phyloP scores from a whole-genome alignment of 2,888 invertebrate species.

The Hirtodrosophila confusa region DNA sequence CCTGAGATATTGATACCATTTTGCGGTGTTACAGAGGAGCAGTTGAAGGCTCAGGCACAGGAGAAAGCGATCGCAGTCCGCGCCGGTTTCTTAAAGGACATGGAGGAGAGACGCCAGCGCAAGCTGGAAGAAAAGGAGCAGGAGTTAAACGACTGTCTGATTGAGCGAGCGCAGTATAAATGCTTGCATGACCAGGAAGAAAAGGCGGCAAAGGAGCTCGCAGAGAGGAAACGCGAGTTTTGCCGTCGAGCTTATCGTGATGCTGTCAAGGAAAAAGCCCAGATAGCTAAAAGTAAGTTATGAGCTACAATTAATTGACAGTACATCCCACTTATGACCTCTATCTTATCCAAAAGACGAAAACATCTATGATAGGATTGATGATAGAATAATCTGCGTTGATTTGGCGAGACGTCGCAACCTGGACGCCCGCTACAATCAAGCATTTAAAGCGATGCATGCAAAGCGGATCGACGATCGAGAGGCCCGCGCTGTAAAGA shows the following conservation, averaged over 20 bases:
- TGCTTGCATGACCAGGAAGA: constrained; percentile 50
- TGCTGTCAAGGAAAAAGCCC: constrained; percentile 40
- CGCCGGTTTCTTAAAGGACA: constrained; percentile 45
- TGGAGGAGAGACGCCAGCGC: constrained; percentile 29
- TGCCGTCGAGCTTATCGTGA: constrained; percentile 39
- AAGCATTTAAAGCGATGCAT: constrained; percentile 16
- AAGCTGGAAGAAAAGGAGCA: constrained; percentile 28
- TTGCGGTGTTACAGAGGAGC: constrained; percentile 39
- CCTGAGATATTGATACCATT: constrained; percentile 48
- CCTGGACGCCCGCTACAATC: constrained; percentile 35
- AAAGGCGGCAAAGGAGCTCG: constrained; percentile 24
- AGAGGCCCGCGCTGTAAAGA: constrained; percentile 8
- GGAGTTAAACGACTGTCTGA: constrained; percentile 29
- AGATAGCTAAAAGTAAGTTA: constrained; percentile 42
- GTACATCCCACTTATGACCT: neutral
- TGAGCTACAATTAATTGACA: neutral
- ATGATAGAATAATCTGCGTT: constrained; percentile 54
- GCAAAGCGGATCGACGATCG: constrained; percentile 4
- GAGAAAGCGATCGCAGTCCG: constrained; percentile 32
- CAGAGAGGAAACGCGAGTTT: constrained; percentile 28
- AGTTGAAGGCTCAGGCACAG: constrained; percentile 43
- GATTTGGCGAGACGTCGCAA: constrained; percentile 35
- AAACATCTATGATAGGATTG: constrained; percentile 39
- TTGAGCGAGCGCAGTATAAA: constrained; percentile 54
- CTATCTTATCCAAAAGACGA: constrained; percentile 30